Conservation (phyloP, 2,797 vertebrate genomes). For the Tympanoctomys barrerae region DNA sequence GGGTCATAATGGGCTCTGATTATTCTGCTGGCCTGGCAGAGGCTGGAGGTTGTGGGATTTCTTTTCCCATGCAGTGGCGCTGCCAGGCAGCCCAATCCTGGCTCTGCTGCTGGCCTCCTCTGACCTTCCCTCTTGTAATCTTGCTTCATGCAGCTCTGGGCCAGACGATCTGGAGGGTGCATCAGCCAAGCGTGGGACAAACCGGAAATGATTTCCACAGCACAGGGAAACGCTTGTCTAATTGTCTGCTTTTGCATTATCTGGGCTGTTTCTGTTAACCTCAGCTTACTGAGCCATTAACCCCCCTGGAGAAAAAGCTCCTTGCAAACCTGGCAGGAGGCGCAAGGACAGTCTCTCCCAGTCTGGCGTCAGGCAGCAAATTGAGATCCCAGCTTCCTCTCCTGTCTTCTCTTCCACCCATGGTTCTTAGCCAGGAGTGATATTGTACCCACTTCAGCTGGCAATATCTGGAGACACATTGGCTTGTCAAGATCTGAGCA, state of each 20-base stretch:
- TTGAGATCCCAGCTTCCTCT: neutral
- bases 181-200: conserved; percentile 1
- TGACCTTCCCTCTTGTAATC: conserved; percentile 14
- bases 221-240: conserved; percentile 20
- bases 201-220: conserved; percentile 51
- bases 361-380: neutral
- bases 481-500: neutral
- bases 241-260: conserved; percentile 53
- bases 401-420: neutral
- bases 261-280: conserved; percentile 61
- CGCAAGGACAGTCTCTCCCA: neutral
- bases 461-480: neutral
- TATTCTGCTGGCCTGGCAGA: neutral
- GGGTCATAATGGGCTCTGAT: neutral
- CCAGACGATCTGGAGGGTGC: neutral
- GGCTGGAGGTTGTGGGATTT: neutral
- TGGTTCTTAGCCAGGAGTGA: neutral
- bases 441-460: neutral
- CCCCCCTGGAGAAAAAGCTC: neutral
- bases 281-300: conserved; percentile 17
- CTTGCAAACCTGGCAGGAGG: neutral
- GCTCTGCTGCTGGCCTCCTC: neutral
- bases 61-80: neutral
- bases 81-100: neutral
- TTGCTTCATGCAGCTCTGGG: neutral